Base-by-base conservation (phyloP, 2,888 invertebrate species). In the Lumbricus terrestris region DNA sequence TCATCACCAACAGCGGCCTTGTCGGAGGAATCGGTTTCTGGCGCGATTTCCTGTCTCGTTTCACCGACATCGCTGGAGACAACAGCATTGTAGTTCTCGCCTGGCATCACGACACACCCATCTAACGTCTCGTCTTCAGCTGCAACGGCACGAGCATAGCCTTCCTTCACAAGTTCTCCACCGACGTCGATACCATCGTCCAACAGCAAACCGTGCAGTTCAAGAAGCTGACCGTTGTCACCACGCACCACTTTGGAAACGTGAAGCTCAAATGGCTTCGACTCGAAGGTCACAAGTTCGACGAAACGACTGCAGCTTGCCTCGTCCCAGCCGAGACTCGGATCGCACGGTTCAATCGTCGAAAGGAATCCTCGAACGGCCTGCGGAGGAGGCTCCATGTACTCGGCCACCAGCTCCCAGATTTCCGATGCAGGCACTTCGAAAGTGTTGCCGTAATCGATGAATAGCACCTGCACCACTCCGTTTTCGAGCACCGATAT, bases 381-480 rank as follows among this genome's bases (percentile, higher is more conserved):
- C 85, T 85, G 85, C 23, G 85, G 85, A 85, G 85, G 35, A 20
- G 37, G 85, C 20, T 85, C 85, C 34, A 37, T 37, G 37, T 85
- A 37, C 35, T 85, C 85, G 13, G 85, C 34, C 35, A 29, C 37
- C 85, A 85, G 16, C 16, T 85, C 85, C 18, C 35, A 33, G 37
- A 85, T 35, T 37, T 85, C 85, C 29, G 85, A 85, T 35, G 85
- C 37, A 85, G 85, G 37, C 34, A 85, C 85, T 85, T 85, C 85
- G 29, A 35, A 85, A 20, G 37, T 92, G 88, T 94, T 94, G 20
- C 94, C 94, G 92, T 94, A 94, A 92, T 94, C 94, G 34, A 94
- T 93, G 92, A 89, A 88, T 18, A 82, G 33, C 54, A 89, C 90
- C 33, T 47, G 42, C 23, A 69, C 89, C 1, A 47, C 88, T 34